Evolutionary conservation across 1,140 invertebrate species (phyloP).

Genomic region (Planococcus citri): DNA sequence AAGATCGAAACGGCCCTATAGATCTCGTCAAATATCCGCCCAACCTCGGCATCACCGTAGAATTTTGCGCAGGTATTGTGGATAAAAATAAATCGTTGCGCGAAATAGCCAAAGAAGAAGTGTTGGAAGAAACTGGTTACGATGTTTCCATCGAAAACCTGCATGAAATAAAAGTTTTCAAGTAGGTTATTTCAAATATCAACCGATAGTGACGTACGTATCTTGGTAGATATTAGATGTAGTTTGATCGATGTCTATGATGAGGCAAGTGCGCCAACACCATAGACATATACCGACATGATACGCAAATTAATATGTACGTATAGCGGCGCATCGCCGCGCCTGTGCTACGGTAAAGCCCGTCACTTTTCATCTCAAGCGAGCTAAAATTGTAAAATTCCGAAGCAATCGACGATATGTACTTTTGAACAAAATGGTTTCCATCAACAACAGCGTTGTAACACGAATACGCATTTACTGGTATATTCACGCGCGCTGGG

Average conservation of each 20-base stretch:
- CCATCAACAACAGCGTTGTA: no score
- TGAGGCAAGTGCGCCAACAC: background rate
- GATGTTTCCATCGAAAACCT: constrained; percentile 58
- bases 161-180: constrained; percentile 58
- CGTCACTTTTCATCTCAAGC: no score
- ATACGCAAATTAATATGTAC: no score
- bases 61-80: constrained; percentile 89
- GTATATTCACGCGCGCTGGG: no score
- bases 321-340: no score
- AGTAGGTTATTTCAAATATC: constrained; percentile 91
- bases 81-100: constrained; percentile 66
- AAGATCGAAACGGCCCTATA: constrained; percentile 50
- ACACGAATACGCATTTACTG: no score
- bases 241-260: constrained; percentile 92
- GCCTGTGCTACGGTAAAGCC: no score
- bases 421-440: no score
- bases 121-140: constrained; percentile 92
- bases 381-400: no score
- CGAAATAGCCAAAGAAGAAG: constrained; percentile 77
- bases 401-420: no score
- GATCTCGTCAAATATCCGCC: constrained; percentile 61
- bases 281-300: no score
- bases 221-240: constrained; percentile 68
- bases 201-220: constrained; percentile 67
- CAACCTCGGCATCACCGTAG: constrained; percentile 64